These are phyloP conservation scores for Phasianus colchicus DNA, from an alignment of 2,113 vertebrate genomes.

Conservation along the genomic window DNA sequence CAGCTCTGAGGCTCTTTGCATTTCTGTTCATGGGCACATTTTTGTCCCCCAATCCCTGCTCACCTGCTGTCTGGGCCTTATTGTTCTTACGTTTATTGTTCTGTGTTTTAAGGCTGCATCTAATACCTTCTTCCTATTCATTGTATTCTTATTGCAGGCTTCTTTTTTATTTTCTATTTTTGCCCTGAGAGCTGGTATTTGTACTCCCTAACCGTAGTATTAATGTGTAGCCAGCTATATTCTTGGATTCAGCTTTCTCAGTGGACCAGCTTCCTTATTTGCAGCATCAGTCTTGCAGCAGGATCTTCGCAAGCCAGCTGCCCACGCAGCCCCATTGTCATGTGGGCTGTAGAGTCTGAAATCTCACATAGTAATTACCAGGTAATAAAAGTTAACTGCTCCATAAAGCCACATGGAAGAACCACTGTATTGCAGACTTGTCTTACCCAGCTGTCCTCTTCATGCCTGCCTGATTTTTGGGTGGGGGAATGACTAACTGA, in stretches of 20 bases:
- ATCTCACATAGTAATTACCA: constrained; percentile 60
- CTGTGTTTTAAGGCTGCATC: background rate
- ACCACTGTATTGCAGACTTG: constrained; percentile 25
- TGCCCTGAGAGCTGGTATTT: background rate
- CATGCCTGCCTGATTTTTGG: background rate
- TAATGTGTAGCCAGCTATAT: background rate
- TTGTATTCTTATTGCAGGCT: background rate
- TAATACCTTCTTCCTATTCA: background rate
- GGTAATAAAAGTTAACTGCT: constrained; percentile 63
- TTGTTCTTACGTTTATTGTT: background rate
- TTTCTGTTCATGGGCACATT: background rate
- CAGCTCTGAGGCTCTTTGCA: background rate
- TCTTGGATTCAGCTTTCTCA: background rate
- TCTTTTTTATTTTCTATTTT: background rate
- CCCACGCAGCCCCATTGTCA: constrained; percentile 15
- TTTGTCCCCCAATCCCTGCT: background rate
- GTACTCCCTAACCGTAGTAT: background rate
- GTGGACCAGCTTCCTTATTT: background rate
- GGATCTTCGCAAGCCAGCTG: background rate
- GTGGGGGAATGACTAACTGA: background rate
- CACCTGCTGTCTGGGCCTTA: background rate
- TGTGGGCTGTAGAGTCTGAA: constrained; percentile 39
- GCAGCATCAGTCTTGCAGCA: background rate
- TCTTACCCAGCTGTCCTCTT: background rate
- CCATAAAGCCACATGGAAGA: constrained; percentile 53